Conservation (phyloP, 2,888 invertebrate species). For the Cataglyphis albicans region DNA sequence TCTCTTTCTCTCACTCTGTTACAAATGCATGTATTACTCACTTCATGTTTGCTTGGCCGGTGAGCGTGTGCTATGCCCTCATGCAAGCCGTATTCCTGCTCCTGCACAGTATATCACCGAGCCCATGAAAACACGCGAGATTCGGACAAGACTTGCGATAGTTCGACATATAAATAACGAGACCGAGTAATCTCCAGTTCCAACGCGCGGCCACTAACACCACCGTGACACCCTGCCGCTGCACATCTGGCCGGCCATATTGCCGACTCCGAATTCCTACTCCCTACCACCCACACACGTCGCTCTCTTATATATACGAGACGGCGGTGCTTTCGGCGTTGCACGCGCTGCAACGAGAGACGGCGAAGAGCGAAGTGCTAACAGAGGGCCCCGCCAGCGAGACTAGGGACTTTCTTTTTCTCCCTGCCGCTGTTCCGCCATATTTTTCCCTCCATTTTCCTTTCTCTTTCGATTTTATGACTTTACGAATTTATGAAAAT, state of each 20-base stretch:
- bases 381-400: too few species aligned
- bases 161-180: conserved; percentile 84
- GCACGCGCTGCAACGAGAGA: conserved; percentile 32
- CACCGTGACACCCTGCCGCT: conserved; percentile 84
- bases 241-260: conserved; percentile 85
- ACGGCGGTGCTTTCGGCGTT: not conserved
- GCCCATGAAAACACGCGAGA: conserved; percentile 86
- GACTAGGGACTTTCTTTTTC: too few species aligned
- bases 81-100: conserved; percentile 83
- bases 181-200: not conserved
- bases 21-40: conserved; percentile 75
- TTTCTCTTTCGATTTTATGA: too few species aligned
- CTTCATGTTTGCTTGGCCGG: conserved; percentile 84
- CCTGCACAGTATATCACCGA: conserved; percentile 84
- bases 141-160: conserved; percentile 85
- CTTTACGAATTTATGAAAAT: too few species aligned
- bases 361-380: not conserved
- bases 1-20: not conserved
- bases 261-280: conserved; percentile 77
- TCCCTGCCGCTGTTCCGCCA: too few species aligned
- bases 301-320: not conserved
- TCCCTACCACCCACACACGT: conserved; percentile 67
- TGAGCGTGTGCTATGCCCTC: conserved; percentile 85
- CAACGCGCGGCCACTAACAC: conserved; percentile 83
- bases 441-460: too few species aligned